Conservation (phyloP, 2,113 vertebrate species). For the Apeltes quadracus region DNA sequence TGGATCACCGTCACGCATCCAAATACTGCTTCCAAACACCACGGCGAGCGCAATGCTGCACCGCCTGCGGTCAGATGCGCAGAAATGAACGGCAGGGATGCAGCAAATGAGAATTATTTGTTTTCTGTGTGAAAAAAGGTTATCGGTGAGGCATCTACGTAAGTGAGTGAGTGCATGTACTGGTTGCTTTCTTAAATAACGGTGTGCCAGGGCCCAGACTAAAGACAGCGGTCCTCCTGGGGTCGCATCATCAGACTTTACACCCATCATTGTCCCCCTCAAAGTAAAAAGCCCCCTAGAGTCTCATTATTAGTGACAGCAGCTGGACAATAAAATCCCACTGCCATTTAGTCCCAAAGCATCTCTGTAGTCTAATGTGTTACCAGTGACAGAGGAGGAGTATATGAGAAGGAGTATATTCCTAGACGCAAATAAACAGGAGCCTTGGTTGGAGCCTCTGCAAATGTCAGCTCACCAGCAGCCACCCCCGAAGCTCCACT, state of each 20-base stretch:
- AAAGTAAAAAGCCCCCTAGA: slow-evolving; percentile 3
- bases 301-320: no score
- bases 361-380: slow-evolving; percentile 24
- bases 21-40: slow-evolving; percentile 49
- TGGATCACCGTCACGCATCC: slow-evolving; percentile 51
- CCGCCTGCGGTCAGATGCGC: neutral
- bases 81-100: slow-evolving; percentile 26
- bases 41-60: slow-evolving; percentile 29
- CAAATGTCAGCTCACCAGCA: slow-evolving; percentile 34
- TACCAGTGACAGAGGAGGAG: slow-evolving; percentile 21
- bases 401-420: slow-evolving; percentile 33
- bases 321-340: no score
- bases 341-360: slow-evolving; percentile 20
- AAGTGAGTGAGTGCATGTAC: neutral
- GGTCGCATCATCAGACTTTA: slow-evolving; percentile 28
- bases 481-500: slow-evolving; percentile 18
- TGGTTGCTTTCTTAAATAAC: neutral
- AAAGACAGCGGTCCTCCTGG: slow-evolving; percentile 7
- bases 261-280: slow-evolving; percentile 21
- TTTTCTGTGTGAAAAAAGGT: slow-evolving; percentile 1
- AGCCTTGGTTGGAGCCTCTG: neutral
- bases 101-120: neutral
- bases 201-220: slow-evolving; percentile 18
- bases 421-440: slow-evolving; percentile 13
- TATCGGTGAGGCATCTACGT: neutral